Evolutionary conservation across 2,888 invertebrate species (phyloP).

Genomic region (Eucriotettix oculatus): DNA sequence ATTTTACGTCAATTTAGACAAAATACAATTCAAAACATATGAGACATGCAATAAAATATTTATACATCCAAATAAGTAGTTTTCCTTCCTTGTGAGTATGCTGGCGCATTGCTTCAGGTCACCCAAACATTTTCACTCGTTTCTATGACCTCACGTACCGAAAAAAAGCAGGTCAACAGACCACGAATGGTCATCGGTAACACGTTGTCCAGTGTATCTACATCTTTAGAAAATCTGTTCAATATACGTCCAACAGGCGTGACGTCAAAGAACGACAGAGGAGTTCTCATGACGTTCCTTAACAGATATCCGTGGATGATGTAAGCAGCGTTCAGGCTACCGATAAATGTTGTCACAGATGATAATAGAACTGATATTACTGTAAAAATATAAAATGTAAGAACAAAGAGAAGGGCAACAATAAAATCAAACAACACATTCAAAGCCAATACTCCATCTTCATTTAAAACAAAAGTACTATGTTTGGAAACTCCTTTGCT

Average conservation of each 20-base stretch:
- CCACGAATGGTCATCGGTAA: slow-evolving; percentile 20
- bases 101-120: not conserved
- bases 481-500: no score
- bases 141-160: slow-evolving; percentile 24
- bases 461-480: no score
- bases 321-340: slow-evolving; percentile 21
- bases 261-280: slow-evolving; percentile 26
- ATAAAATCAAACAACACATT: no score
- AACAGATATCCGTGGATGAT: slow-evolving; percentile 20
- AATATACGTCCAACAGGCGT: slow-evolving; percentile 27
- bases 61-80: no score
- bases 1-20: no score
- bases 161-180: slow-evolving; percentile 27
- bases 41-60: no score
- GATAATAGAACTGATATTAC: slow-evolving; percentile 21
- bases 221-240: slow-evolving; percentile 26
- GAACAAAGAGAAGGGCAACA: no score
- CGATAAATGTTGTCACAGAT: slow-evolving; percentile 26
- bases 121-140: not conserved
- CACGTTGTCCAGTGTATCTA: slow-evolving; percentile 23
- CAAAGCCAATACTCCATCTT: no score
- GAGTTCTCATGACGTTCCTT: slow-evolving; percentile 18
- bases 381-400: slow-evolving; percentile 15
- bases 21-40: no score
- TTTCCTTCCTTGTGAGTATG: not conserved